A percentile compares a stretch with the other conserved stretches of the same genome.
These are phyloP conservation scores for Bradypodion ventrale DNA, from an alignment of 2,797 vertebrate genomes.

Conservation along the genomic window DNA sequence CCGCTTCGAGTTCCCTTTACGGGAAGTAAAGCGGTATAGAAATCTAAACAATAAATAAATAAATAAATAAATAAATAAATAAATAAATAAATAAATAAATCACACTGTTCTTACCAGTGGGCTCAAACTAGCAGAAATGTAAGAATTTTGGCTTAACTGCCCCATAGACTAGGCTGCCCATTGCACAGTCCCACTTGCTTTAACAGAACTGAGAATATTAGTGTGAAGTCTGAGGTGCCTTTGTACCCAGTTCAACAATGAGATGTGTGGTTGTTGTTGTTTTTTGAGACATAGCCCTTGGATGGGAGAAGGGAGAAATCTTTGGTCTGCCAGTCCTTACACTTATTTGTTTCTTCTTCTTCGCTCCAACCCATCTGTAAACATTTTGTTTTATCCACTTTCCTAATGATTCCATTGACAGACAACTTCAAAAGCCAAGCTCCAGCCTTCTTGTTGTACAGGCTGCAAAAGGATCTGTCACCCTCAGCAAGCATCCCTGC, in stretches of 20 bases:
- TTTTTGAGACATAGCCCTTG: background rate
- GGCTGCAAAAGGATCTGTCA: conserved; percentile 44
- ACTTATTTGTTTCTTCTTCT: conserved; percentile 30
- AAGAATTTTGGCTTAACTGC: background rate
- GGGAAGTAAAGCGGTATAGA: too few species aligned
- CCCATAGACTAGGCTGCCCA: background rate
- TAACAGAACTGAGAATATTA: background rate
- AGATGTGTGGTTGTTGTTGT: too few species aligned
- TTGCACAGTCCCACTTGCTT: background rate
- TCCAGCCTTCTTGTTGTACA: conserved; percentile 40
- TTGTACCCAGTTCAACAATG: background rate
- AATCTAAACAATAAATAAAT: too few species aligned
- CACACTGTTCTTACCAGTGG: background rate
- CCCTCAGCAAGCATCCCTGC: conserved; percentile 57
- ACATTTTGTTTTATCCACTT: conserved; percentile 48
- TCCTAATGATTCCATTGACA: conserved; percentile 44
- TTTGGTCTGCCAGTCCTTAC: conserved; percentile 2
- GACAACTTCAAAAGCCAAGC: conserved; percentile 60
- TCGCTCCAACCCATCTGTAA: conserved; percentile 43
- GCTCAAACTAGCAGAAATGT: background rate
- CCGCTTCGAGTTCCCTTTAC: too few species aligned
- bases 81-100: too few species aligned
- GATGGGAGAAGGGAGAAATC: background rate
- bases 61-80: too few species aligned
- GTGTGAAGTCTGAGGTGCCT: background rate